Percentiles rank a stretch among this genome's conserved stretches.
These are phyloP conservation scores for Miopithecus talapoin DNA, from an alignment of 2,797 vertebrate genomes.

Conservation along the genomic window DNA sequence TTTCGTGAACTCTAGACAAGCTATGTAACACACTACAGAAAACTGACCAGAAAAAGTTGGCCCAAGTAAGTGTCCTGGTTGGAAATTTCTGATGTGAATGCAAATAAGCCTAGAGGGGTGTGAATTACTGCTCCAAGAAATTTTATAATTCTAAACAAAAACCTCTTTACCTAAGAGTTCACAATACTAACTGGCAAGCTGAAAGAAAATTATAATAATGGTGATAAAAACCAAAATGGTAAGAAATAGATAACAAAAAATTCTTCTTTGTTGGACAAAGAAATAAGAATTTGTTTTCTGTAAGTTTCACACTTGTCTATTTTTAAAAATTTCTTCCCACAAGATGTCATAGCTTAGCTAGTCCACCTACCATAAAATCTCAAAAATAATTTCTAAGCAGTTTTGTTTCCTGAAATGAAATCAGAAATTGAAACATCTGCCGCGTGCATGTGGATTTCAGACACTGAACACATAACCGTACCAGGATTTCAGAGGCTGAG, in stretches of 20 bases:
- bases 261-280: neutral
- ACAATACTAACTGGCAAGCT: constrained; percentile 3
- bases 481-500: neutral
- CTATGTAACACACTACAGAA: neutral
- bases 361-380: constrained; percentile 20
- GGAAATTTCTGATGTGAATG: neutral
- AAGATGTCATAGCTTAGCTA: constrained; percentile 17
- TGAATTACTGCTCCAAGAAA: neutral
- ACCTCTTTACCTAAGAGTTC: constrained; percentile 5
- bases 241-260: constrained; percentile 25
- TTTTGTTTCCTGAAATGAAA: constrained; percentile 50
- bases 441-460: neutral
- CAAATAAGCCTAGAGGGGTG: neutral
- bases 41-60: neutral
- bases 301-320: neutral
- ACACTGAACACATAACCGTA: neutral
- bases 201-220: constrained; percentile 16
- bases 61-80: neutral
- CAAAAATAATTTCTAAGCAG: constrained; percentile 27
- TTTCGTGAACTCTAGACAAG: neutral
- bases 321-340: neutral
- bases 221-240: constrained; percentile 5
- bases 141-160: constrained; percentile 39
- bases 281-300: constrained; percentile 32
- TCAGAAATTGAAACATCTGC: constrained; percentile 24